Percentiles rank a stretch among this genome's conserved stretches.
These are phyloP conservation scores for Euphonia xanthogaster DNA, from an alignment of 2,797 vertebrate genomes.

Conservation along the genomic window DNA sequence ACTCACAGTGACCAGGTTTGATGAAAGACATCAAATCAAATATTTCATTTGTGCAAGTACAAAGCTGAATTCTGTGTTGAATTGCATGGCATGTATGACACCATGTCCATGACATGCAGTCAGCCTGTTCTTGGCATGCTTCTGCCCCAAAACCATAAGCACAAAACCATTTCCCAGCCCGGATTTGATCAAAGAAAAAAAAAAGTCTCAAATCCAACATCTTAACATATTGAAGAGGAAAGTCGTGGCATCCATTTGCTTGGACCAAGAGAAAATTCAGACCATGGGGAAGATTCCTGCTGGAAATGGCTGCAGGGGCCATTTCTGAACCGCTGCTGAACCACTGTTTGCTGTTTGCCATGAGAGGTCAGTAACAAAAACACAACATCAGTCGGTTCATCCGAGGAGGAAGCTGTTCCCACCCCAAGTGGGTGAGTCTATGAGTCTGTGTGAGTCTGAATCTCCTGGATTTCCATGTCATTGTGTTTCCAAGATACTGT, in stretches of 20 bases:
- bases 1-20: background rate
- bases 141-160: background rate
- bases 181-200: background rate
- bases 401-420: background rate
- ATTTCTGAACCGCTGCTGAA: background rate
- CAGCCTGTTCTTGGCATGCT: background rate
- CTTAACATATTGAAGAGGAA: background rate
- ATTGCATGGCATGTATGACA: background rate
- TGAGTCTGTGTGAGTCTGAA: background rate
- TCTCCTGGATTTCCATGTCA: constrained; percentile 44
- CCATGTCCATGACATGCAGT: accelerated
- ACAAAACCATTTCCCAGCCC: background rate
- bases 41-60: background rate
- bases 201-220: background rate
- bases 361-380: background rate
- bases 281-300: background rate
- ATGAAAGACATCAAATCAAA: background rate
- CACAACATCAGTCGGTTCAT: background rate
- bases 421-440: background rate
- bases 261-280: background rate
- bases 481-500: constrained; percentile 66
- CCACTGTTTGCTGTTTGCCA: background rate
- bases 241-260: background rate
- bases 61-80: background rate
- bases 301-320: background rate